Evolutionary conservation across 2,888 invertebrate species (phyloP).

Genomic region (Oxycera nigricornis): DNA sequence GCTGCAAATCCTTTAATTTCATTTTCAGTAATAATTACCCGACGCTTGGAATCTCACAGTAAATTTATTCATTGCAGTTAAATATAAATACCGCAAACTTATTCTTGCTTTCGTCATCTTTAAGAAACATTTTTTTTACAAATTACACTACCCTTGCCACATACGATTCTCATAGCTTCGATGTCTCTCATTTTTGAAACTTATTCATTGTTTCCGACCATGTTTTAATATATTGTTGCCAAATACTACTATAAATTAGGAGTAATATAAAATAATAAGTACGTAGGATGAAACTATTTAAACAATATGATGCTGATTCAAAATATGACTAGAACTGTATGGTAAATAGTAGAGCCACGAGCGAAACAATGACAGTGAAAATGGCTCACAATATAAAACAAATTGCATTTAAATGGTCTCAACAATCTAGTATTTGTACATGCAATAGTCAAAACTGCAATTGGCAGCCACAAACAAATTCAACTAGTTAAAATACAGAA

Average conservation of each 20-base stretch:
- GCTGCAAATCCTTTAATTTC: too few species aligned
- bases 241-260: conserved; percentile 38
- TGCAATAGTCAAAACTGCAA: conserved; percentile 1
- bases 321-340: background rate
- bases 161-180: conserved; percentile 4
- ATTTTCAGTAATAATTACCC: too few species aligned
- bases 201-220: conserved; percentile 30
- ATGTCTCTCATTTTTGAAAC: conserved; percentile 25
- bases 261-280: conserved; percentile 18
- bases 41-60: too few species aligned
- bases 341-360: background rate
- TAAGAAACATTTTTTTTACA: too few species aligned
- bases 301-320: conserved; percentile 25
- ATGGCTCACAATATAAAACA: background rate
- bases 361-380: background rate
- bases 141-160: background rate
- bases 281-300: conserved; percentile 28
- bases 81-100: too few species aligned
- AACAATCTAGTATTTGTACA: background rate
- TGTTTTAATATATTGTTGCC: conserved; percentile 39
- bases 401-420: conserved; percentile 34
- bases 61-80: too few species aligned
- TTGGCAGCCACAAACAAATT: background rate
- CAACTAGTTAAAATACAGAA: background rate
- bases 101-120: too few species aligned